phyloP scores from a whole-genome alignment of 1,140 invertebrate genomes.

The Wasmannia auropunctata region DNA sequence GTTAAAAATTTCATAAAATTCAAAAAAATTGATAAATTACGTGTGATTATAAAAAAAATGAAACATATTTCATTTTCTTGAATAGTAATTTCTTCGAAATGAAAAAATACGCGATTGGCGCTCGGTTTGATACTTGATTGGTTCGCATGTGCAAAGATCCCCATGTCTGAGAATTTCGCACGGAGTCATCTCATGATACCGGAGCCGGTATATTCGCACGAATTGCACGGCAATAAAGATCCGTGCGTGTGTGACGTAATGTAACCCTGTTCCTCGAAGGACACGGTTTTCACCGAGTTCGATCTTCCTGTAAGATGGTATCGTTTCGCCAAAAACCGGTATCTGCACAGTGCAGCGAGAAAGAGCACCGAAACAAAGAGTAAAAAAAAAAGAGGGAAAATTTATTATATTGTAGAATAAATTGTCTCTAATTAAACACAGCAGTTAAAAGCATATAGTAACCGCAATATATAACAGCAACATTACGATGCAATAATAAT shows the following conservation, averaged over 20 bases:
- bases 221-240: conserved; percentile 51
- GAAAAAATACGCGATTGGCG: background rate
- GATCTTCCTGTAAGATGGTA: conserved; percentile 74
- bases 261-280: conserved; percentile 72
- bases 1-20: background rate
- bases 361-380: background rate
- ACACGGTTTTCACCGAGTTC: conserved; percentile 70
- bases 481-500: background rate
- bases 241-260: conserved; percentile 62
- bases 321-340: conserved; percentile 70
- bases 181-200: background rate
- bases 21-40: background rate
- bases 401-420: conserved; percentile 15
- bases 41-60: background rate
- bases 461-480: background rate
- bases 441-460: background rate
- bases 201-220: conserved; percentile 14
- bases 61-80: background rate
- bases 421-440: background rate
- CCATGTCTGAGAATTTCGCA: conserved; percentile 13
- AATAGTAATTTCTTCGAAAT: background rate
- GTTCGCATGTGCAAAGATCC: background rate
- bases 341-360: conserved; percentile 13
- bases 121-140: background rate
- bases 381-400: background rate